phyloP scores from a whole-genome alignment of 1,140 invertebrate species.

The Hyposmocoma kahamanoa region DNA sequence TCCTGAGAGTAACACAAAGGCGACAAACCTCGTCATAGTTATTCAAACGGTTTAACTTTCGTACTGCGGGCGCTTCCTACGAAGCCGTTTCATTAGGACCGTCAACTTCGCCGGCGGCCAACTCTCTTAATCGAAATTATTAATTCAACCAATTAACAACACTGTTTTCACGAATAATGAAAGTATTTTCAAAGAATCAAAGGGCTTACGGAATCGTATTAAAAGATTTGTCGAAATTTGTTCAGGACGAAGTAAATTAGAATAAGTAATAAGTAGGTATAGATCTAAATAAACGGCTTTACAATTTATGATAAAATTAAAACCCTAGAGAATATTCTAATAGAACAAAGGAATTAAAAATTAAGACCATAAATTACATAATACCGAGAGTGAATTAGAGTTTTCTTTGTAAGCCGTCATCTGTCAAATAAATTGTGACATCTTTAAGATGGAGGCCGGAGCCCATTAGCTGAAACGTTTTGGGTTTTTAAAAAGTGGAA shows the following conservation, averaged over 20 bases:
- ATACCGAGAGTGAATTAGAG: constrained; percentile 22
- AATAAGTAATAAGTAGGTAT: too few relatives aligned
- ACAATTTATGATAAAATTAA: too few relatives aligned
- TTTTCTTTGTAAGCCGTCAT: constrained; percentile 24
- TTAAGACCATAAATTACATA: constrained; percentile 25
- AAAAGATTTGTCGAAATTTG: constrained; percentile 2
- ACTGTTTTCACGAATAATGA: constrained; percentile 24
- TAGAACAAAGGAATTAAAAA: constrained; percentile 21
- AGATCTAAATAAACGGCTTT: too few relatives aligned
- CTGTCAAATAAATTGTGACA: constrained; percentile 32
- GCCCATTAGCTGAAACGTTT: constrained; percentile 31
- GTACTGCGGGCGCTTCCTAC: constrained; percentile 5
- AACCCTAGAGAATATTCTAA: too few relatives aligned
- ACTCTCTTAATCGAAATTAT: constrained; percentile 24
- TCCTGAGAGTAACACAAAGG: not conserved
- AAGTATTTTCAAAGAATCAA: constrained; percentile 14
- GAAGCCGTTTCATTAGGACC: constrained; percentile 14
- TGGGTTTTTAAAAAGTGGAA: constrained; percentile 13
- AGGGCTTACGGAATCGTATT: constrained; percentile 3
- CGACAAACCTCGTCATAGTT: not conserved
- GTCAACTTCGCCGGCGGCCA: constrained; percentile 15
- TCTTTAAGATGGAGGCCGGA: constrained; percentile 20
- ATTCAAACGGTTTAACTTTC: constrained; percentile 17
- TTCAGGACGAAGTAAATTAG: too few relatives aligned
- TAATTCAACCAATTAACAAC: constrained; percentile 45